These are phyloP conservation scores for Ellobius talpinus DNA, from an alignment of 2,113 vertebrate species.

Conservation along the genomic window DNA sequence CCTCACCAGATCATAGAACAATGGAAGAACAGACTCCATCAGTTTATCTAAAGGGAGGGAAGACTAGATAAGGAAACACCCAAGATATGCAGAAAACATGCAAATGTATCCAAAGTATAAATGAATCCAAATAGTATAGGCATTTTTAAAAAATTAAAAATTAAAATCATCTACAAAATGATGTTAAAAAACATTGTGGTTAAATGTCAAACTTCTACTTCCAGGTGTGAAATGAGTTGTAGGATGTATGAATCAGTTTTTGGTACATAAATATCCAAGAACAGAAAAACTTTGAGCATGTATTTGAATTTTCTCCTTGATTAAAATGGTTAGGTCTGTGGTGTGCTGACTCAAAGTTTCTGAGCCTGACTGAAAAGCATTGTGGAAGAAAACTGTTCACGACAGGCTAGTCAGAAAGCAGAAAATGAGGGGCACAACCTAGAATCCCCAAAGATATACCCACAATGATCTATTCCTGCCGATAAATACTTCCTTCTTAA, in stretches of 20 bases:
- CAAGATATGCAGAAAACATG: background rate
- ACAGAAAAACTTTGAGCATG: background rate
- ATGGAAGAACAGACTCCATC: background rate
- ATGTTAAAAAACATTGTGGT: background rate
- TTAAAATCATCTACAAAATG: background rate
- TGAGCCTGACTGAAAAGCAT: background rate
- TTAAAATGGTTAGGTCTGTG: background rate
- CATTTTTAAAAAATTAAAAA: background rate
- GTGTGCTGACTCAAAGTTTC: background rate
- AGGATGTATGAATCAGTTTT: background rate
- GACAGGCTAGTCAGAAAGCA: background rate
- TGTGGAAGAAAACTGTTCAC: background rate
- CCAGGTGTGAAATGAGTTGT: constrained; percentile 20
- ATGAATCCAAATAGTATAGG: background rate
- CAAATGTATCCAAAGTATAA: background rate
- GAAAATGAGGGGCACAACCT: background rate
- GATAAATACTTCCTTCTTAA: background rate
- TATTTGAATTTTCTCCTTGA: background rate
- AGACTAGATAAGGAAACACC: background rate
- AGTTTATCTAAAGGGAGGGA: background rate
- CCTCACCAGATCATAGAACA: background rate
- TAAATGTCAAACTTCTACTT: background rate
- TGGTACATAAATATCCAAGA: background rate
- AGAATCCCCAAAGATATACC: background rate
- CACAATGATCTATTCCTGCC: background rate